Conservation (phyloP, 2,888 invertebrate species). For the Enchytraeus crypticus region DNA sequence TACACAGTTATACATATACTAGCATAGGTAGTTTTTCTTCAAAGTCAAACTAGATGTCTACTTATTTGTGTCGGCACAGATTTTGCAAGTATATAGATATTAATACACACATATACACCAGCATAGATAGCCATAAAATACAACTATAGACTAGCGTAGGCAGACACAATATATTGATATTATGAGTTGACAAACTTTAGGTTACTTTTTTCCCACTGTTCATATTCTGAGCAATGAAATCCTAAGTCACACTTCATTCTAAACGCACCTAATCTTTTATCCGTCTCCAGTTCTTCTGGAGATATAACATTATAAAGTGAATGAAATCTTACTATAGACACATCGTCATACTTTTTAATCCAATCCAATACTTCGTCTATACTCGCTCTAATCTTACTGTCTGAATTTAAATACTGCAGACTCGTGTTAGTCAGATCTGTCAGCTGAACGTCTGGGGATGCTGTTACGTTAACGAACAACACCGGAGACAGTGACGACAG, state of each 20-base stretch:
- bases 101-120: no score
- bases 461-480: slow-evolving; percentile 11
- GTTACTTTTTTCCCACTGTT: slow-evolving; percentile 16
- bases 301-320: slow-evolving; percentile 17
- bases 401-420: slow-evolving; percentile 4
- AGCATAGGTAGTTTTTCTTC: no score
- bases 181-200: not conserved
- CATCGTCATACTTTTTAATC: slow-evolving; percentile 6
- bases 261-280: slow-evolving; percentile 1
- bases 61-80: no score
- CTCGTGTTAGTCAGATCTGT: not conserved
- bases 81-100: no score
- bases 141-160: no score
- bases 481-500: slow-evolving; percentile 1
- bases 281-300: not conserved
- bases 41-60: no score
- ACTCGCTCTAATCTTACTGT: slow-evolving; percentile 1
- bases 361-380: slow-evolving; percentile 14
- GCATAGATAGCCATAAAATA: no score
- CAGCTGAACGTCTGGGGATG: not conserved
- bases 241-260: not conserved
- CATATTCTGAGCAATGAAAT: slow-evolving; percentile 13
- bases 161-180: no score
- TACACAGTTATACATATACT: no score
- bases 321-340: slow-evolving; percentile 16